phyloP scores from a whole-genome alignment of 1,140 invertebrate genomes.

The Chironomus striatipennis region DNA sequence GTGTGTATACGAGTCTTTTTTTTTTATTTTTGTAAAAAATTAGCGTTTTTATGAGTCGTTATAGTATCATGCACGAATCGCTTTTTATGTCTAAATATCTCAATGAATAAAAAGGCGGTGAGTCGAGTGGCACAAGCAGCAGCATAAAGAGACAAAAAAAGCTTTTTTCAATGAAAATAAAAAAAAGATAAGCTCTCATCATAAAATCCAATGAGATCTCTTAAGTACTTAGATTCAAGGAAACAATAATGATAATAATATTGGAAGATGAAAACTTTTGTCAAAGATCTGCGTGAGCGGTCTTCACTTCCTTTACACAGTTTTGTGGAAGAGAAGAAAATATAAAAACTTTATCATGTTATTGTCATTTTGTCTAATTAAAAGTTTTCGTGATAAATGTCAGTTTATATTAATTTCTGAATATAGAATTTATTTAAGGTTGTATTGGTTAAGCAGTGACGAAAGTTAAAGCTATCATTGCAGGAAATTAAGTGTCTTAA shows the following conservation, averaged over 20 bases:
- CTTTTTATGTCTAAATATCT: not conserved
- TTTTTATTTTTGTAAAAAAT: slow-evolving; percentile 1
- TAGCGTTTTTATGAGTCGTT: slow-evolving; percentile 21
- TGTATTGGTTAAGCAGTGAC: too few relatives aligned
- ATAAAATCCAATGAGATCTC: slow-evolving; percentile 3
- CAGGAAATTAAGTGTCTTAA: too few relatives aligned
- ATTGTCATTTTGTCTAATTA: slow-evolving; percentile 6
- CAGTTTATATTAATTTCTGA: too few relatives aligned
- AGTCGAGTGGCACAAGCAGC: too few relatives aligned
- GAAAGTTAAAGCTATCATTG: too few relatives aligned
- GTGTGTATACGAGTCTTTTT: not conserved
- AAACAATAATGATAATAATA: not conserved
- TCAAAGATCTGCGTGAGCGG: not conserved
- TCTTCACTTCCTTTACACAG: not conserved
- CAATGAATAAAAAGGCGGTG: too few relatives aligned
- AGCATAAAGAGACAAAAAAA: too few relatives aligned
- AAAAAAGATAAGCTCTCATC: not conserved
- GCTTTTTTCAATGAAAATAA: too few relatives aligned
- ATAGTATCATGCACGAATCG: slow-evolving; percentile 19
- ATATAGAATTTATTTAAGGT: too few relatives aligned
- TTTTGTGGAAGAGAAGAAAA: not conserved
- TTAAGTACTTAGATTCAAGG: not conserved
- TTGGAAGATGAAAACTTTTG: not conserved
- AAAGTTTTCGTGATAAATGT: not conserved
- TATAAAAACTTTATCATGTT: not conserved